Base-by-base conservation (phyloP, 1,140 invertebrate genomes). In the Ceratoteleas bidentatus region DNA sequence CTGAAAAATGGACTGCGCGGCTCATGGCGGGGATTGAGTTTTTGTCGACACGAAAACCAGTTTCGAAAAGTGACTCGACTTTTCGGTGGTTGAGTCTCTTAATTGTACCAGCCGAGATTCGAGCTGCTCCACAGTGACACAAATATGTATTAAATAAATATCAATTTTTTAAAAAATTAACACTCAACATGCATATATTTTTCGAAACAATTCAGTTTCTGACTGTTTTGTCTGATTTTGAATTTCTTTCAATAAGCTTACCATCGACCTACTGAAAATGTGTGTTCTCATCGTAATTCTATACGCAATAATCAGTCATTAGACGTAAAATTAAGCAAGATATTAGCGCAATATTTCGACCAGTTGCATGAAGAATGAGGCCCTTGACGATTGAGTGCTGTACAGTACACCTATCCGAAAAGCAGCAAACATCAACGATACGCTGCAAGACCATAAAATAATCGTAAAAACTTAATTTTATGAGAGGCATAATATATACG, bases 391-490 rank as follows among this genome's bases (percentile, higher is more conserved):
- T 40, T 75, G 60, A 72, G 78, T 74, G 68, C 61, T 60, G 24
- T 45, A 47, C 36, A 34, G 82, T 82, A 84, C 85, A 85, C 83
- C 84, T 70, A 87, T 86, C 82, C 82, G 70, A 84, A 84, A 87
- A 85, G 86, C 81, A 86, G 83, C 82, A 81, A 88, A 85, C 87
- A 90, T 90, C 85, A 85, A 73, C 85, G 88, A 84, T 78, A 84
- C 78, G 86, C 85, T 87, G 87, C 85, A 85, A 89, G 87, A 88
- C 89, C 91, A 91, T 92, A 91, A 92, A 92, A 90, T 89, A 89
- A 90, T 91, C 90, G 90, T 92, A 91, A 92, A 92, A 91, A 91
- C 87, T 91, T 91, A 92, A 91, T 92, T 92, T 92, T 92, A 92
- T 87, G 91, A 91, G 89, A 88, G 87, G 88, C 88, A 88, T 90